Evolutionary conservation across 2,113 vertebrate species (phyloP).

Genomic region (Mesitornis unicolor): DNA sequence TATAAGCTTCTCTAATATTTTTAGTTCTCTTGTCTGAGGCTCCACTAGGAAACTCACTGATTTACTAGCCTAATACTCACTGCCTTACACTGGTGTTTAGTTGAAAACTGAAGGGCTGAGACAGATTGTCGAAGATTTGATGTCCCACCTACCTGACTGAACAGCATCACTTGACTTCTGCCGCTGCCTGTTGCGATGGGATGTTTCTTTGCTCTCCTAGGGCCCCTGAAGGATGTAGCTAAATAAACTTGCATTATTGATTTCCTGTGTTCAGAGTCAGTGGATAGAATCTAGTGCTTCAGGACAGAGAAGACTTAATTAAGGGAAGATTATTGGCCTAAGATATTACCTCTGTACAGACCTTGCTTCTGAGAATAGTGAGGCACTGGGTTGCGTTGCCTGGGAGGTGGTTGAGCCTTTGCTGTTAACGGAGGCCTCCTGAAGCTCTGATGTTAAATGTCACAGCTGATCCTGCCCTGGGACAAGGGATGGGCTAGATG

Average conservation of each 20-base stretch:
- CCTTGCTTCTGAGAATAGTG: background rate
- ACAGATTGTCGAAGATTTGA: background rate
- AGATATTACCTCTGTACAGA: background rate
- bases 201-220: background rate
- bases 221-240: background rate
- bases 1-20: background rate
- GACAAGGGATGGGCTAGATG: background rate
- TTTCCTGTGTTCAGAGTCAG: background rate
- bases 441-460: background rate
- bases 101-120: background rate
- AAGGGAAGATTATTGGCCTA: background rate
- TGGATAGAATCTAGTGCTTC: background rate
- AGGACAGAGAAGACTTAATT: background rate
- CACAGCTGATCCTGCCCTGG: background rate
- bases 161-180: background rate
- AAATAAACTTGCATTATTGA: slow-evolving; percentile 21
- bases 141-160: background rate
- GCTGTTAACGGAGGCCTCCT: fast-evolving
- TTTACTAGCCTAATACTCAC: background rate
- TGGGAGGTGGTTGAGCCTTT: background rate
- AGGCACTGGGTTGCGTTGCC: background rate
- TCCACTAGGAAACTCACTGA: background rate
- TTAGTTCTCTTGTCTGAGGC: background rate
- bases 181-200: background rate
- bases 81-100: background rate